Evolutionary conservation across 2,888 invertebrate species (phyloP).

Genomic region (Buathra laborator): DNA sequence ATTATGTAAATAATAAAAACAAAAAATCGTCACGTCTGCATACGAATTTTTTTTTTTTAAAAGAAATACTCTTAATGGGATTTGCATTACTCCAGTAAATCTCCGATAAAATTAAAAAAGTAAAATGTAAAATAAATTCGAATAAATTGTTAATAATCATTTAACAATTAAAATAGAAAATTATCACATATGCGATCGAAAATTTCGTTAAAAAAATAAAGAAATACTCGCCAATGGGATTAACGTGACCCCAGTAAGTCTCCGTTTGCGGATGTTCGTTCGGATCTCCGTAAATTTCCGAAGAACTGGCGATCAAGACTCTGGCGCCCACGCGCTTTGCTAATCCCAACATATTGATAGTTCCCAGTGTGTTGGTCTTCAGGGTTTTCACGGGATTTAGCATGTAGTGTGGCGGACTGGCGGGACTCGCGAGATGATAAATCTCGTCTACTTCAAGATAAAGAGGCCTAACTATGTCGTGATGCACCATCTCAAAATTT

Average conservation of each 20-base stretch:
- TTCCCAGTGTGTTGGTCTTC: slow-evolving; percentile 99
- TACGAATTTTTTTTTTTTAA: not conserved
- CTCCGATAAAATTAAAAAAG: not conserved
- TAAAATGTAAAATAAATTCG: not conserved
- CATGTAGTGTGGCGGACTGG: slow-evolving; percentile 99
- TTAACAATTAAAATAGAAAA: too few relatives aligned
- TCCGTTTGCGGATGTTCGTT: slow-evolving; percentile 99
- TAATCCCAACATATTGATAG: slow-evolving; percentile 96
- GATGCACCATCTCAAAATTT: slow-evolving; percentile 99
- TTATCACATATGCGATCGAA: too few relatives aligned
- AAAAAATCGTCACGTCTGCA: too few relatives aligned
- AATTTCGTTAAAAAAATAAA: not conserved
- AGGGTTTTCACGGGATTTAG: slow-evolving; percentile 99
- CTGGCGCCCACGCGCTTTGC: slow-evolving; percentile 97
- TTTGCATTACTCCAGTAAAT: too few relatives aligned
- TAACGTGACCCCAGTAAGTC: slow-evolving; percentile 99
- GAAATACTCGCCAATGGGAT: slow-evolving; percentile 93
- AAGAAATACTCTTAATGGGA: not conserved
- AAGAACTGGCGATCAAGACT: slow-evolving; percentile 98
- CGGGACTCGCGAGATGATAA: slow-evolving; percentile 99
- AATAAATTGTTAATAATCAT: too few relatives aligned
- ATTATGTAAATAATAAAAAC: too few relatives aligned
- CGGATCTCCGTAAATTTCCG: slow-evolving; percentile 99
- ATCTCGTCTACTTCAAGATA: slow-evolving; percentile 99
- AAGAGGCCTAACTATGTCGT: slow-evolving; percentile 99